phyloP scores from a whole-genome alignment of 2,113 vertebrate species.

The Coturnix japonica region DNA sequence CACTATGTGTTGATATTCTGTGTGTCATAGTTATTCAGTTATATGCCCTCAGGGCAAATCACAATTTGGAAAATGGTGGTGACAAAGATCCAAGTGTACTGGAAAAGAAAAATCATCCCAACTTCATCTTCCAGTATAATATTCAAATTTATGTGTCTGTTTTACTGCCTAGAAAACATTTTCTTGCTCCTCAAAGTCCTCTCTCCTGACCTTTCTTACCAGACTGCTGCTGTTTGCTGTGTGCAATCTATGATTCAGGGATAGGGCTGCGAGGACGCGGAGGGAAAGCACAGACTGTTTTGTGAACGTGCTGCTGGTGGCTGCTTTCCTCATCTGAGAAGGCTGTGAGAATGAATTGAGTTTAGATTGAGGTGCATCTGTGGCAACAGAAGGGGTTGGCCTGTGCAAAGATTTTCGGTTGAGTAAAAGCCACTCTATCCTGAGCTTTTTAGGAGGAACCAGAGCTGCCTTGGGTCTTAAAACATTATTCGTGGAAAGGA shows the following conservation, averaged over 20 bases:
- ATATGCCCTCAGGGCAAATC: not conserved
- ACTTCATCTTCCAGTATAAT: not conserved
- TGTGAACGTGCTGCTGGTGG: not conserved
- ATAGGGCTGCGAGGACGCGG: no score
- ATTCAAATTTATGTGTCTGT: not conserved
- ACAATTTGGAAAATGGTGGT: not conserved
- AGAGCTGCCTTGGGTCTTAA: not conserved
- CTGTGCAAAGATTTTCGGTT: not conserved
- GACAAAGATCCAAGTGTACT: not conserved
- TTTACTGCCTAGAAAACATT: not conserved
- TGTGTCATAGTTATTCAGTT: not conserved
- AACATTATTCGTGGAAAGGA: not conserved
- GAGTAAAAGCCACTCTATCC: not conserved
- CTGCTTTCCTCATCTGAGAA: not conserved
- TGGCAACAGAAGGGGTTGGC: accelerated
- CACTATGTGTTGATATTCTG: not conserved
- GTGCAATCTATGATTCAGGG: not conserved
- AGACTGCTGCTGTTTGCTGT: not conserved
- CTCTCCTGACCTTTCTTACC: not conserved
- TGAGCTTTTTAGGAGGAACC: not conserved
- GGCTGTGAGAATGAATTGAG: not conserved
- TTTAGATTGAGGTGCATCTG: not conserved
- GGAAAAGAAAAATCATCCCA: not conserved
- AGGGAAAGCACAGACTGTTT: not conserved
- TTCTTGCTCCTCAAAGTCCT: accelerated